A percentile compares a stretch with the other conserved stretches of the same genome.
Conservation (phyloP, 2,113 vertebrate species). For the Falcunculus frontatus region DNA sequence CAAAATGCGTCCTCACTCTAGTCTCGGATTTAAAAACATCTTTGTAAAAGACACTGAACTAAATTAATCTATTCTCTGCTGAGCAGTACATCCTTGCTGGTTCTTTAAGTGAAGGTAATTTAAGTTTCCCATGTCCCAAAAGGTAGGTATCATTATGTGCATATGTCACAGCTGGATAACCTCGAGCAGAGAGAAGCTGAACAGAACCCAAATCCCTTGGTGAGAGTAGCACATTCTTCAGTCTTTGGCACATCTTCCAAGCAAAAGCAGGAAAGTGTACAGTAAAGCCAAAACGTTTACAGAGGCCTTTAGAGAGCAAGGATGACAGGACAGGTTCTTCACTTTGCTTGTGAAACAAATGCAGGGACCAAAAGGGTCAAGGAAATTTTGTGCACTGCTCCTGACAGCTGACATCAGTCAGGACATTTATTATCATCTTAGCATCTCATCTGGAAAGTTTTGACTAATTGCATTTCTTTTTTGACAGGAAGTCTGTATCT, state of each 20-base stretch:
- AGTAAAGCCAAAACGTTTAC: not conserved
- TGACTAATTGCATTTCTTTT: not conserved
- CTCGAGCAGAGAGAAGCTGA: not conserved
- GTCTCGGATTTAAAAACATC: not conserved
- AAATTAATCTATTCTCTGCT: not conserved
- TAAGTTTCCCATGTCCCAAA: not conserved
- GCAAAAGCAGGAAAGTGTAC: not conserved
- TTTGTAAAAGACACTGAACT: not conserved
- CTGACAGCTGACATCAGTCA: not conserved
- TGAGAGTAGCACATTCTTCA: not conserved
- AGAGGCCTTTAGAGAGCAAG: not conserved
- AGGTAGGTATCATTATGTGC: not conserved
- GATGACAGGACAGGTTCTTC: not conserved
- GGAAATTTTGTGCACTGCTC: not conserved
- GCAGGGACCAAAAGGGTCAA: not conserved
- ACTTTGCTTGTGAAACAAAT: not conserved
- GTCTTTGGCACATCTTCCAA: not conserved
- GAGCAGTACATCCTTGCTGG: not conserved
- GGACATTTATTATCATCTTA: not conserved
- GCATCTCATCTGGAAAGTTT: constrained; percentile 28
- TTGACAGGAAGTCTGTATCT: constrained; percentile 10
- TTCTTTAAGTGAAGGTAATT: not conserved
- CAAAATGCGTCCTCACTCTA: not conserved
- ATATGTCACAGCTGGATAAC: not conserved
- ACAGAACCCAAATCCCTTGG: not conserved